A percentile compares a stretch with the other conserved stretches of the same genome.
Evolutionary conservation across 1,140 invertebrate species (phyloP).

Genomic region (Drosophila aff.): DNA sequence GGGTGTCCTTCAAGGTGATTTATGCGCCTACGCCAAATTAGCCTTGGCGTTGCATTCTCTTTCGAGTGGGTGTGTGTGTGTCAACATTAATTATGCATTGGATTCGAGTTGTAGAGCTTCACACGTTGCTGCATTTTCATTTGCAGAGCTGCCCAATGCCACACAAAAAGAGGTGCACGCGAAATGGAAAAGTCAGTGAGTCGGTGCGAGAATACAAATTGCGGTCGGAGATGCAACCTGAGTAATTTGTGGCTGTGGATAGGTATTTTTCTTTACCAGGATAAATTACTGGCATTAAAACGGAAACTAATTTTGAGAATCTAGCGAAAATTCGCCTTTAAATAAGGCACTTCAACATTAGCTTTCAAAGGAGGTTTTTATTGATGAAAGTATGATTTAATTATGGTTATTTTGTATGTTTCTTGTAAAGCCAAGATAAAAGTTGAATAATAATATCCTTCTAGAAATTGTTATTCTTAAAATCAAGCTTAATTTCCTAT

Average conservation of each 20-base stretch:
- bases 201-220: constrained; percentile 30
- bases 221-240: constrained; percentile 7
- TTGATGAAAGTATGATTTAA: no score
- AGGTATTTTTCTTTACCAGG: neutral
- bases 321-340: neutral
- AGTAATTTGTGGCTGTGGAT: neutral
- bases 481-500: no score
- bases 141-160: constrained; percentile 12
- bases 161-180: neutral
- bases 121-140: constrained; percentile 6
- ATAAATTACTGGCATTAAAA: constrained; percentile 2
- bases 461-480: no score
- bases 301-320: neutral
- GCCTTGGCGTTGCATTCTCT: constrained; percentile 74
- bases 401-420: neutral
- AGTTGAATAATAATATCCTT: no score
- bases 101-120: constrained; percentile 6
- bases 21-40: constrained; percentile 73
- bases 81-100: constrained; percentile 79
- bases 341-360: neutral
- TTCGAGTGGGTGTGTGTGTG: constrained; percentile 28
- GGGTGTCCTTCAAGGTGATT: constrained; percentile 71
- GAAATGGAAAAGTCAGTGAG: constrained; percentile 48
- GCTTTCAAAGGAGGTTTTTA: neutral
- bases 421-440: neutral